These are phyloP conservation scores for Euplagia quadripunctaria DNA, from an alignment of 2,888 invertebrate genomes.

Conservation along the genomic window DNA sequence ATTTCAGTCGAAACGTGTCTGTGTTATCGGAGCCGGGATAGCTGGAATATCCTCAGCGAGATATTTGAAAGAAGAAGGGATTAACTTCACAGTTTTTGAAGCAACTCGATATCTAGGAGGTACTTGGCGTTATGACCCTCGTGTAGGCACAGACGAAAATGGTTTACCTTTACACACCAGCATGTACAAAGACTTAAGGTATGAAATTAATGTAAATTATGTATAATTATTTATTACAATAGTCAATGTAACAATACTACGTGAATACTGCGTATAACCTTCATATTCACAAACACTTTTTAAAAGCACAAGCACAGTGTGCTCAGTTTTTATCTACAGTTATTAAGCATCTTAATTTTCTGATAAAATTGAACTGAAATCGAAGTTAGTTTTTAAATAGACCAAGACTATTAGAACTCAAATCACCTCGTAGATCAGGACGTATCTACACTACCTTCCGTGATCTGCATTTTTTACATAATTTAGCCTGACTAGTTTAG, in stretches of 20 bases:
- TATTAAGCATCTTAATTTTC: no score
- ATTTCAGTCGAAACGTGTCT: constrained; percentile 65
- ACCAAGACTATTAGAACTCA: neutral
- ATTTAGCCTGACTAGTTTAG: neutral
- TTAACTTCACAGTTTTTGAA: constrained; percentile 77
- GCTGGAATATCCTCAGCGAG: constrained; percentile 76
- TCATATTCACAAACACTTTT: no score
- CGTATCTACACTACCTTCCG: neutral
- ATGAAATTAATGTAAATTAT: constrained; percentile 33
- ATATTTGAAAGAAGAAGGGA: constrained; percentile 75
- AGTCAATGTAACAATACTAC: no score
- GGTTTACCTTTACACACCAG: constrained; percentile 89
- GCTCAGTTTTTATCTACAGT: no score
- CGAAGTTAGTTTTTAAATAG: neutral
- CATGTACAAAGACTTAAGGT: constrained; percentile 91
- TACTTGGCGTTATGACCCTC: constrained; percentile 82
- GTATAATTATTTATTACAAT: no score
- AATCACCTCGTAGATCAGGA: neutral
- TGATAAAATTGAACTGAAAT: no score
- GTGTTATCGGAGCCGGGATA: constrained; percentile 80
- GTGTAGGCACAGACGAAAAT: constrained; percentile 84
- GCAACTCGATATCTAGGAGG: constrained; percentile 77
- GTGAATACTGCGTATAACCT: no score
- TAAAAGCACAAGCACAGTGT: no score
- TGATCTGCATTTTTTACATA: neutral